Conservation (phyloP, 2,113 vertebrate genomes). For the Macquaria ambigua region DNA sequence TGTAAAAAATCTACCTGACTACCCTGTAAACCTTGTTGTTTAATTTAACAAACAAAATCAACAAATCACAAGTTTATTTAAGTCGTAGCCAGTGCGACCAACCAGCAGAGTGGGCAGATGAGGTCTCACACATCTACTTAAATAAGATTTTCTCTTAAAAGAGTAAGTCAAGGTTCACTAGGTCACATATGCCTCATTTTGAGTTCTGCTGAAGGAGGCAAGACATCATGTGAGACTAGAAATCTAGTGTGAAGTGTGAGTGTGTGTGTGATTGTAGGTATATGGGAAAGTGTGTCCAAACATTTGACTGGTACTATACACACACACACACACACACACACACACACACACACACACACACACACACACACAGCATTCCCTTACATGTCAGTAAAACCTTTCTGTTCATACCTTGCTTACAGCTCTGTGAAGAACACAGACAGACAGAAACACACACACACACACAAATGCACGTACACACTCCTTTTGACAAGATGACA, state of each 20-base stretch:
- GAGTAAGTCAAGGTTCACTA: not conserved
- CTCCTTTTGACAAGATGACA: constrained; percentile 1
- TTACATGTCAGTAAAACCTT: not conserved
- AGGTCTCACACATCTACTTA: not conserved
- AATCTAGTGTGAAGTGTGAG: not conserved
- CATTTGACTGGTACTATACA: no score
- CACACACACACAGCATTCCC: not conserved
- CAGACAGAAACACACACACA: not conserved
- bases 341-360: no score
- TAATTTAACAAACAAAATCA: not conserved
- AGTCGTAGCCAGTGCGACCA: not conserved
- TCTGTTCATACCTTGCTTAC: not conserved
- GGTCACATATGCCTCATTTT: not conserved
- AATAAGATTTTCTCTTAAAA: not conserved
- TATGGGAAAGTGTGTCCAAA: no score
- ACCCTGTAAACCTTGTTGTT: not conserved
- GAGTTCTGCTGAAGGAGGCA: not conserved
- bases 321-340: no score
- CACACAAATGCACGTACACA: not conserved
- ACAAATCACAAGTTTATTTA: not conserved
- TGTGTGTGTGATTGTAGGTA: not conserved
- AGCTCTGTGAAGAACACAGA: constrained; percentile 13
- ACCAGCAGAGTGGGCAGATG: not conserved
- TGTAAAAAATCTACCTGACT: not conserved
- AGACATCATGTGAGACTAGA: not conserved